Percentiles rank a stretch among this genome's conserved stretches.
Conservation (phyloP, 2,113 vertebrate genomes). For the Panthera leo region DNA sequence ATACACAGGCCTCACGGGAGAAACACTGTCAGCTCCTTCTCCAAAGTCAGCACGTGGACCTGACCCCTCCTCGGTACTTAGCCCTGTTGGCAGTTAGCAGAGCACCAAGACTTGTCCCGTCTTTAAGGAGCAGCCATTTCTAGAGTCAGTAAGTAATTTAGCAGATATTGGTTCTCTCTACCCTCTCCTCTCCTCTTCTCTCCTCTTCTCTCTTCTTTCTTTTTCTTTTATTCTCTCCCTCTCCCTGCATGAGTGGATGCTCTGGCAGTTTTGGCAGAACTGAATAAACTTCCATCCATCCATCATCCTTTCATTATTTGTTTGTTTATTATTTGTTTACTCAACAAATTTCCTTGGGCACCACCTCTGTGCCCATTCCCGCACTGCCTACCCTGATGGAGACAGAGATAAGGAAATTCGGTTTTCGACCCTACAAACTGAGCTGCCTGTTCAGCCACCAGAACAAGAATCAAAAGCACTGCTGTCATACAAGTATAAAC, state of each 20-base stretch:
- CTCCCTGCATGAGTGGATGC: not conserved
- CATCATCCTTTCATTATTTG: not conserved
- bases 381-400: not conserved
- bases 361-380: not conserved
- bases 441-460: not conserved
- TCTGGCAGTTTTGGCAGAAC: not conserved
- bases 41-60: not conserved
- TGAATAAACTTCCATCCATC: not conserved
- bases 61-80: not conserved
- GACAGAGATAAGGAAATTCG: not conserved
- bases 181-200: not conserved
- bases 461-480: not conserved
- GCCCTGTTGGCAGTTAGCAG: not conserved
- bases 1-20: not conserved
- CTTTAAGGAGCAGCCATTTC: not conserved
- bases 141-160: slow-evolving; percentile 44
- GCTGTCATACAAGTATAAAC: not conserved
- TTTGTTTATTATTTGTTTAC: not conserved
- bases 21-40: not conserved
- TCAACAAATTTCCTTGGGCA: not conserved
- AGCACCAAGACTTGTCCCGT: not conserved
- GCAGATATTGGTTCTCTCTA: not conserved
- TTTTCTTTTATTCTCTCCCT: not conserved
- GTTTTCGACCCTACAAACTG: not conserved
- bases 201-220: no score